Evolutionary conservation across 2,113 vertebrate genomes (phyloP).

Genomic region (Psilopsiagon aymara): DNA sequence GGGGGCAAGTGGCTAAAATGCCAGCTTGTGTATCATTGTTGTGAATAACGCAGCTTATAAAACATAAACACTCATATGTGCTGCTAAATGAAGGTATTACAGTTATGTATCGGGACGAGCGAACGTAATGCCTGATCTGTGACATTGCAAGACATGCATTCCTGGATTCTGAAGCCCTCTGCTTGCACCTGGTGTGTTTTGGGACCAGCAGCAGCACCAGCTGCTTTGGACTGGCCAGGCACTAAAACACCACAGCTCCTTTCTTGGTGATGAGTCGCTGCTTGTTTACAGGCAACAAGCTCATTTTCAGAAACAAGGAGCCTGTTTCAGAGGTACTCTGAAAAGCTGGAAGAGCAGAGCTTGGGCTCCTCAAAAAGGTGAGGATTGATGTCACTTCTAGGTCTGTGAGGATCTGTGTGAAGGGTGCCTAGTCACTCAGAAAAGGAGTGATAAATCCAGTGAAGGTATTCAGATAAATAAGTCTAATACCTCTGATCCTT

Average conservation of each 20-base stretch:
- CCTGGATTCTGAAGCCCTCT: not conserved
- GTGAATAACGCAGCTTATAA: fast-evolving
- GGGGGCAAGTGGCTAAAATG: not conserved
- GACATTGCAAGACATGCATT: not conserved
- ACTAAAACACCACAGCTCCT: not conserved
- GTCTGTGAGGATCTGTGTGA: not conserved
- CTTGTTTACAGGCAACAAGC: not conserved
- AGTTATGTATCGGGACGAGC: fast-evolving
- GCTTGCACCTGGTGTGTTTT: not conserved
- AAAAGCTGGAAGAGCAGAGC: not conserved
- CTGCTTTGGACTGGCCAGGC: not conserved
- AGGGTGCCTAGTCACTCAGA: not conserved
- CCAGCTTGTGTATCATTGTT: not conserved
- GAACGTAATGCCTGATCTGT: not conserved
- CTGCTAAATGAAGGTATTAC: not conserved
- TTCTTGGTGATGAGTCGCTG: not conserved
- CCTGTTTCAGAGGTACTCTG: not conserved
- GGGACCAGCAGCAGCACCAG: not conserved
- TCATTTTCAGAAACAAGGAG: not conserved
- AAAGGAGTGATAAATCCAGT: not conserved
- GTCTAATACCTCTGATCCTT: not conserved
- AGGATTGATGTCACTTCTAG: not conserved
- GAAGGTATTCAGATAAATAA: not conserved
- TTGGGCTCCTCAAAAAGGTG: not conserved
- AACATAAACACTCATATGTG: not conserved